These are phyloP conservation scores for Morone chrysops DNA, from an alignment of 2,113 vertebrate species.

Conservation along the genomic window DNA sequence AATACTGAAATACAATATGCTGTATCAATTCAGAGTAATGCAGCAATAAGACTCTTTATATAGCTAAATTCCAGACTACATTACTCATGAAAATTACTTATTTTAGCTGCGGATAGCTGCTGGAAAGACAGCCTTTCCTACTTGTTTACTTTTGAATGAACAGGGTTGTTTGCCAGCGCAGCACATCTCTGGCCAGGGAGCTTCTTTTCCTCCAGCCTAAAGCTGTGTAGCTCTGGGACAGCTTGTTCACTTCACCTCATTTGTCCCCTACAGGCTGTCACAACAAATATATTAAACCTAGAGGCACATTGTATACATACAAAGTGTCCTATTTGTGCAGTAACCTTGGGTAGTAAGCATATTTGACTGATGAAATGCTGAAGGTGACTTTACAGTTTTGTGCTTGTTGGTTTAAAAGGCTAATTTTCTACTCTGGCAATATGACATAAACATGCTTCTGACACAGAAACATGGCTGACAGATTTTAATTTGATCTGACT, in stretches of 20 bases:
- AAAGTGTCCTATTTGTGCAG: slow-evolving; percentile 9
- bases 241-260: slow-evolving; percentile 46
- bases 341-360: neutral
- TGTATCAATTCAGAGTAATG: neutral
- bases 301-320: neutral
- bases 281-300: slow-evolving; percentile 40
- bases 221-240: slow-evolving; percentile 33
- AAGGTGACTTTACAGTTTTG: neutral
- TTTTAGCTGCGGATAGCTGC: slow-evolving; percentile 3
- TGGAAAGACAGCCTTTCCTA: slow-evolving; percentile 1
- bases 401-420: neutral
- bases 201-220: slow-evolving; percentile 6
- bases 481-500: neutral
- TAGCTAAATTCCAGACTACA: neutral
- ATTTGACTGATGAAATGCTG: neutral
- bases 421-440: neutral
- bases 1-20: slow-evolving; percentile 8
- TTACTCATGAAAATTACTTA: neutral
- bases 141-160: slow-evolving; percentile 54
- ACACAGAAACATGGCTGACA: neutral
- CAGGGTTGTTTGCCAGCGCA: slow-evolving; percentile 24
- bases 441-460: neutral
- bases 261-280: slow-evolving; percentile 44
- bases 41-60: neutral
- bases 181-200: slow-evolving; percentile 47